Evolutionary conservation across 2,797 vertebrate genomes (phyloP).

Genomic region (Lates japonicus): DNA sequence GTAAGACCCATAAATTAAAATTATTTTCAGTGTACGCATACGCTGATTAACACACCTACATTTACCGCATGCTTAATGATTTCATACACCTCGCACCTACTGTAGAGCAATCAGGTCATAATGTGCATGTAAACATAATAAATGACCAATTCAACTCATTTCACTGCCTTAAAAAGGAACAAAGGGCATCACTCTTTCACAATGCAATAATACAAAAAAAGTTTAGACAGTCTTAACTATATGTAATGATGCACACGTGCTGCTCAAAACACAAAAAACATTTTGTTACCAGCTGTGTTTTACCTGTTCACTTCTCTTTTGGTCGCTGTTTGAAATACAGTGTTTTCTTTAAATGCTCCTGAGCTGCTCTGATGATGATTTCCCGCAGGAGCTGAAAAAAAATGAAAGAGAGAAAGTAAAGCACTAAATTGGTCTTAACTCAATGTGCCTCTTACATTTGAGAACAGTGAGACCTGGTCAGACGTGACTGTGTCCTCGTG

Average conservation of each 20-base stretch:
- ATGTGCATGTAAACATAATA: slow-evolving; percentile 48
- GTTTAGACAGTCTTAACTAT: slow-evolving; percentile 4
- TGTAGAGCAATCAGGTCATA: not conserved
- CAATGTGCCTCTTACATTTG: slow-evolving; percentile 78
- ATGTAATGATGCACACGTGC: slow-evolving; percentile 27
- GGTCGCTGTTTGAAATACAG: slow-evolving; percentile 18
- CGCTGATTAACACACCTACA: not conserved
- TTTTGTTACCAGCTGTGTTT: slow-evolving; percentile 41
- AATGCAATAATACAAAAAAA: slow-evolving; percentile 29
- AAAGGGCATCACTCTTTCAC: slow-evolving; percentile 54
- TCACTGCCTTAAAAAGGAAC: slow-evolving; percentile 77
- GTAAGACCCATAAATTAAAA: not conserved
- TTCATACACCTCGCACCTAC: not conserved
- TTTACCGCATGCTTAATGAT: not conserved
- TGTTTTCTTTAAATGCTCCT: slow-evolving; percentile 32
- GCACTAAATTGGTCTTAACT: slow-evolving; percentile 62
- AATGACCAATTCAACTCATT: slow-evolving; percentile 36
- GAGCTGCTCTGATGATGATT: slow-evolving; percentile 49
- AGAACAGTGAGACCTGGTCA: slow-evolving; percentile 54
- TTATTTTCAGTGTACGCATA: too few species aligned
- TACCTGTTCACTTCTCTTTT: slow-evolving; percentile 33
- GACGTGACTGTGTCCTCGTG: slow-evolving; percentile 28
- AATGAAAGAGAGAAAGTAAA: slow-evolving; percentile 40
- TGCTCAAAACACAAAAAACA: slow-evolving; percentile 46
- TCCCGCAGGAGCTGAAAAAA: slow-evolving; percentile 45